Base-by-base conservation (phyloP, 2,888 invertebrate species). In the Drosophila neotestacea region DNA sequence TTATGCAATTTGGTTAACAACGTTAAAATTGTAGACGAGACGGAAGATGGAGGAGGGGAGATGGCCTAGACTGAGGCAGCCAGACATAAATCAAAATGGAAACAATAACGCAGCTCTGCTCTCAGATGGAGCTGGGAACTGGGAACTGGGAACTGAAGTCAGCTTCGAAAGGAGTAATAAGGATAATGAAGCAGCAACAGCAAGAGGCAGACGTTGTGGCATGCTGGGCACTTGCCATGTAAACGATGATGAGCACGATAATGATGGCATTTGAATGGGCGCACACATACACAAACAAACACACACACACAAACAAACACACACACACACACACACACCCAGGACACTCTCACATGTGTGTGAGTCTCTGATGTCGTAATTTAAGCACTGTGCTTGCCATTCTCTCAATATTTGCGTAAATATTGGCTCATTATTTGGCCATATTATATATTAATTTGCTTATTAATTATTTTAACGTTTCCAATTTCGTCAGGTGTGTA, bases 1-100 rank as follows among this genome's bases (percentile, higher is more conserved):
- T 90, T 90, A 89, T 89, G 91, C 91, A 91, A 91, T 91, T 91
- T 90, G 88, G 88, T 90, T 91, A 91, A 91, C 90, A 91, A 89
- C 90, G 85, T 88, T 90, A 81, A 85, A 88, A 90, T 89, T 87
- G 88, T 81, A 87, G 85, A 83, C 78, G 60, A 59, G 52, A 32
- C 36, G 22, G 51, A 51, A 16, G 7, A 47, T 16, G 7, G 47
- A 30, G 42, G 47, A 27, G 54, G 28, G 7, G 55, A 47, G 56
- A 51, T 60, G 56, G 46, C 46, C 41, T 54, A 44, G 54, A 32
- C 50, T 59, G 36, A 42, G 59, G 71, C 73, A 64, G 64, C 56
- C 86, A 66, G 85, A 81, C 75, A 87, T 87, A 85, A 87, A 87
- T 85, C 85, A 85, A 85, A 87, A 87, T 85, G 85, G 79, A 87